phyloP scores from a whole-genome alignment of 2,888 invertebrate species.

The Agrotis exclamationis region DNA sequence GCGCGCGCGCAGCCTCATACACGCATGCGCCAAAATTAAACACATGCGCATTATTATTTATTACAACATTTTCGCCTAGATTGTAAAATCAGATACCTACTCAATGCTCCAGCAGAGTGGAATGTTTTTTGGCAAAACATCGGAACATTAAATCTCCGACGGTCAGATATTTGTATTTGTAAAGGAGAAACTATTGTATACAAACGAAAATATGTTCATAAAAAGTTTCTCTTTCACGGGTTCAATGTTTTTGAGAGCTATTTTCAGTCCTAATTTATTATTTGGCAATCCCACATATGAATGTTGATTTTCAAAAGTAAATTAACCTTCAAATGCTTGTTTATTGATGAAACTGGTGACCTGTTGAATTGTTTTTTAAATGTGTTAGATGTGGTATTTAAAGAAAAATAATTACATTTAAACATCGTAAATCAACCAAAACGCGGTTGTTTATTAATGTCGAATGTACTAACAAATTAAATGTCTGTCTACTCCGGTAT shows the following conservation, averaged over 20 bases:
- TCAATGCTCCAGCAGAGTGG: constrained; percentile 68
- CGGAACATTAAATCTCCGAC: constrained; percentile 67
- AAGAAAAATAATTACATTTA: constrained; percentile 28
- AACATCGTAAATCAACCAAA: constrained; percentile 31
- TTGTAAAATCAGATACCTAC: constrained; percentile 79
- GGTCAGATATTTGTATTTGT: constrained; percentile 61
- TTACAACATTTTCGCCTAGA: constrained; percentile 82
- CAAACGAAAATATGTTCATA: constrained; percentile 35
- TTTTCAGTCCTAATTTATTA: constrained; percentile 46
- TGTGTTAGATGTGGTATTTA: not conserved
- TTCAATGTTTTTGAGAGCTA: constrained; percentile 46
- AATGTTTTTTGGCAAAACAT: constrained; percentile 81
- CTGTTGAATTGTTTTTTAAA: constrained; percentile 12
- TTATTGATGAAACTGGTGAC: constrained; percentile 39
- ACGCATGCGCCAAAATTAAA: constrained; percentile 75
- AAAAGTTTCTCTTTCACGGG: constrained; percentile 36
- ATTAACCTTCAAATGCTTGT: constrained; percentile 54
- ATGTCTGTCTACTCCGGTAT: constrained; percentile 7
- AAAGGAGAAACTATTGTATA: constrained; percentile 47
- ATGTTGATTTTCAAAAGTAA: constrained; percentile 26
- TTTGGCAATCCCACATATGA: constrained; percentile 41
- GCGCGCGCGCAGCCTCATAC: constrained; percentile 63
- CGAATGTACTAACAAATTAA: constrained; percentile 26
- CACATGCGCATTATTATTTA: constrained; percentile 85
- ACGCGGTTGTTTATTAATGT: constrained; percentile 1